Evolutionary conservation across 2,113 vertebrate species (phyloP).

Genomic region (Ptychochromis oligacanthus): DNA sequence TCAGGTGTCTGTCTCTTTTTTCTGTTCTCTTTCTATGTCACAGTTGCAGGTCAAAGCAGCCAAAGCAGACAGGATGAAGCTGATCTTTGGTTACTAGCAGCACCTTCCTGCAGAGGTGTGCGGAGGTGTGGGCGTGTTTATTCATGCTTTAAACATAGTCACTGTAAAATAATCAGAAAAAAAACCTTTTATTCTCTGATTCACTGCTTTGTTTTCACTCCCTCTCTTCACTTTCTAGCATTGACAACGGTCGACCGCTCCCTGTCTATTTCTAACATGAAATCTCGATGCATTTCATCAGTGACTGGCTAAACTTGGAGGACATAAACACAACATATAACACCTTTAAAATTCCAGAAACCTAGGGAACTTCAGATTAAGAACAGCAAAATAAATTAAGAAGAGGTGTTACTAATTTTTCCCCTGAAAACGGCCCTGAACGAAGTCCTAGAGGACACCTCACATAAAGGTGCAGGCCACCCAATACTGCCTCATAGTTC

Average conservation of each 20-base stretch:
- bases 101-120: not conserved
- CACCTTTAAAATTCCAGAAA: not conserved
- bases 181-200: not conserved
- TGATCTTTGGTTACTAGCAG: not conserved
- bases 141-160: not conserved
- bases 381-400: not conserved
- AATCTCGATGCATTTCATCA: not conserved
- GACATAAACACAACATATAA: not conserved
- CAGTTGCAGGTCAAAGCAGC: slow-evolving; percentile 3
- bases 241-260: no score
- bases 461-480: not conserved
- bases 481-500: not conserved
- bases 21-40: not conserved
- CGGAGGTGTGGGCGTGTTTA: not conserved
- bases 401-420: not conserved
- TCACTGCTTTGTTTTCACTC: not conserved
- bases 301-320: not conserved
- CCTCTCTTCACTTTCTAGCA: not conserved
- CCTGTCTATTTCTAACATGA: no score
- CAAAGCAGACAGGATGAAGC: not conserved
- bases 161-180: not conserved
- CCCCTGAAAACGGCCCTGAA: not conserved
- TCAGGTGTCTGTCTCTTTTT: not conserved
- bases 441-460: not conserved
- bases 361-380: rapidly evolving